Percentiles rank a stretch among this genome's conserved stretches.
phyloP scores from a whole-genome alignment of 2,888 invertebrate species.

The Amphipoea oculea region DNA sequence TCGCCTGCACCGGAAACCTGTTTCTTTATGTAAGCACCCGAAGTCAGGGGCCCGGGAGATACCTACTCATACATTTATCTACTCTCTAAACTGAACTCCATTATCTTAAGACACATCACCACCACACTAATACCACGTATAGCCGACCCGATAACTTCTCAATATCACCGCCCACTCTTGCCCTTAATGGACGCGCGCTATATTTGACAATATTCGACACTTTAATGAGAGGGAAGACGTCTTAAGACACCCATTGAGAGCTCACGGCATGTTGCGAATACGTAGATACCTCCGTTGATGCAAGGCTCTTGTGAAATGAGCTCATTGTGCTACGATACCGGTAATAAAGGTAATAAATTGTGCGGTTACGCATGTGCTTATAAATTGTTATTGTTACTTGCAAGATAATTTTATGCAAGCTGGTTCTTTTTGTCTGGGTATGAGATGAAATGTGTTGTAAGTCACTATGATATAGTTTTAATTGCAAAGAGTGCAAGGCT shows the following conservation, averaged over 20 bases:
- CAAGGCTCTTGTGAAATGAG: slow-evolving; percentile 58
- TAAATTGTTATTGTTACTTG: slow-evolving; percentile 45
- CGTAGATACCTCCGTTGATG: slow-evolving; percentile 48
- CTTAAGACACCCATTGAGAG: slow-evolving; percentile 66
- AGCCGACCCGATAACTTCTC: slow-evolving; percentile 72
- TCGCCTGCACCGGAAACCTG: too few relatives aligned
- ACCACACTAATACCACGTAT: slow-evolving; percentile 59
- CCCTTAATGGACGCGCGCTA: slow-evolving; percentile 82
- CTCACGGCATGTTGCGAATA: slow-evolving; percentile 63
- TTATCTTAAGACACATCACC: slow-evolving; percentile 58
- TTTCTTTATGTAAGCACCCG: too few relatives aligned
- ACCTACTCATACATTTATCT: not conserved
- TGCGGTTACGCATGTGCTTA: slow-evolving; percentile 35
- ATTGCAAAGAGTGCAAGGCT: not conserved
- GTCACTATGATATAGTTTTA: slow-evolving; percentile 11
- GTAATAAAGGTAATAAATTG: slow-evolving; percentile 40
- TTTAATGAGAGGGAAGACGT: slow-evolving; percentile 80
- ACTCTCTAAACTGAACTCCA: not conserved
- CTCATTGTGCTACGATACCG: slow-evolving; percentile 55
- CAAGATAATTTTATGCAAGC: slow-evolving; percentile 35
- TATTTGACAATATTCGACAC: slow-evolving; percentile 87
- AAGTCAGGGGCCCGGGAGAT: not conserved
- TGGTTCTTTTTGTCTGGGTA: slow-evolving; percentile 2
- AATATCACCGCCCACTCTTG: slow-evolving; percentile 78
- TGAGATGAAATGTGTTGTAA: not conserved